phyloP scores from a whole-genome alignment of 2,113 vertebrate genomes.

The Psephotus haematonotus region DNA sequence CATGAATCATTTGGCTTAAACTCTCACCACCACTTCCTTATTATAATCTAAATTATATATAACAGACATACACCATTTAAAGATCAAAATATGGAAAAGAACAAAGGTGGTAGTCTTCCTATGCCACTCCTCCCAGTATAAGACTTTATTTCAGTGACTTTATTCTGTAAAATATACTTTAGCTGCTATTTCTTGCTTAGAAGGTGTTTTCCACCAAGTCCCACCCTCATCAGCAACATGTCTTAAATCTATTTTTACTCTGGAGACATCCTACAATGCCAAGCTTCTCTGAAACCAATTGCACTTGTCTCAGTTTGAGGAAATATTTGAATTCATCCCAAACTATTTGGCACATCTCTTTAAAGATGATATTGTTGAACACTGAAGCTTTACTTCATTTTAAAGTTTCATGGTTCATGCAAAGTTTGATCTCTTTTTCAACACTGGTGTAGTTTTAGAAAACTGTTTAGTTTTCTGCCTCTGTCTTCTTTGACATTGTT shows the following conservation, averaged over 20 bases:
- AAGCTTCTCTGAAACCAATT: conserved; percentile 22
- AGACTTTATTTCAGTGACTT: not conserved
- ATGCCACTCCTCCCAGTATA: not conserved
- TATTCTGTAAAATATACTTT: not conserved
- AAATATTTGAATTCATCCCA: conserved; percentile 46
- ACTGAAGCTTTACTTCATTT: conserved; percentile 16
- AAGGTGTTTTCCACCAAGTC: not conserved
- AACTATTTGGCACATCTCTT: conserved; percentile 34
- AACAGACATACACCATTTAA: not conserved
- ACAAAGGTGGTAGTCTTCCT: not conserved
- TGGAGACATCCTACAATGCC: not conserved
- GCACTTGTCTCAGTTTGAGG: not conserved
- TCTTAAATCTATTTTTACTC: not conserved
- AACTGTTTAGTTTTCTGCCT: conserved; percentile 53
- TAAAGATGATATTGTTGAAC: conserved; percentile 7
- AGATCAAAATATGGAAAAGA: not conserved
- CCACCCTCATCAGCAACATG: not conserved
- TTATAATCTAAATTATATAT: not conserved
- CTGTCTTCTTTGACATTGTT: conserved; percentile 61
- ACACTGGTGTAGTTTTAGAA: conserved; percentile 24
- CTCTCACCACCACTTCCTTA: not conserved
- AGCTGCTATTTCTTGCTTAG: not conserved
- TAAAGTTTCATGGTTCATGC: conserved; percentile 40
- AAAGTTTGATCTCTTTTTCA: conserved; percentile 52
- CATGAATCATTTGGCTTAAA: not conserved